Percentiles rank a stretch among this genome's conserved stretches.
These are phyloP conservation scores for Agonopterix heracliana DNA, from an alignment of 2,888 invertebrate species.

Conservation along the genomic window DNA sequence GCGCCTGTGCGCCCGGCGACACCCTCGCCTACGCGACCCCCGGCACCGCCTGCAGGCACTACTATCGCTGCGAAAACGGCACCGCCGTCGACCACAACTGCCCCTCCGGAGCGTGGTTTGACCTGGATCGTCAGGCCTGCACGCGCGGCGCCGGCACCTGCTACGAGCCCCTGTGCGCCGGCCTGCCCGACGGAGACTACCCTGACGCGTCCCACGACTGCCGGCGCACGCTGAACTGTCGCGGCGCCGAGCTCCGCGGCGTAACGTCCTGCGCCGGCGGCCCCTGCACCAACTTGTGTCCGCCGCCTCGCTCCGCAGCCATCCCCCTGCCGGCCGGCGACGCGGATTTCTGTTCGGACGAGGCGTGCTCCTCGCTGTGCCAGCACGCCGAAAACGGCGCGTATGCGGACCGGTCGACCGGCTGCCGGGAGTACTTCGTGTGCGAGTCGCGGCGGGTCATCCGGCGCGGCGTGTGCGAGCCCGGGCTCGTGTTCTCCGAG, in stretches of 20 bases:
- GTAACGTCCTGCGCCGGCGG: conserved; percentile 48
- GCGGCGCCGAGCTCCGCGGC: conserved; percentile 57
- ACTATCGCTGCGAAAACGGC: conserved; percentile 75
- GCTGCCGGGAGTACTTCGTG: conserved; percentile 76
- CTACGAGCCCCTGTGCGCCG: conserved; percentile 77
- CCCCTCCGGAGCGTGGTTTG: conserved; percentile 73
- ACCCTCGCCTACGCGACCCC: conserved; percentile 70
- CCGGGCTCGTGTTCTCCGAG: conserved; percentile 67
- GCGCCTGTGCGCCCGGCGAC: conserved; percentile 51
- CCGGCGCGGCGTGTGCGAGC: conserved; percentile 73
- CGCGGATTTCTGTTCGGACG: conserved; percentile 68
- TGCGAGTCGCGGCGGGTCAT: conserved; percentile 71
- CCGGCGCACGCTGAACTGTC: conserved; percentile 66
- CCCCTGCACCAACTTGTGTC: conserved; percentile 43
- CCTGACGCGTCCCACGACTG: conserved; percentile 77
- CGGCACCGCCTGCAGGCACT: conserved; percentile 73
- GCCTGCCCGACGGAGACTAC: conserved; percentile 73
- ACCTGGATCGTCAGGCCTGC: conserved; percentile 70
- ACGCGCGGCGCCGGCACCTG: conserved; percentile 73
- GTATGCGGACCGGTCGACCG: conserved; percentile 70
- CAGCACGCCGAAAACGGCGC: conserved; percentile 71
- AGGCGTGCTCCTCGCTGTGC: conserved; percentile 68
- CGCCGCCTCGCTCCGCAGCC: conserved; percentile 56
- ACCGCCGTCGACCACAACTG: conserved; percentile 66
- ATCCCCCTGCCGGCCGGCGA: conserved; percentile 69